Base-by-base conservation (phyloP, 2,797 vertebrate species). In the Toxotes lorentzi region DNA sequence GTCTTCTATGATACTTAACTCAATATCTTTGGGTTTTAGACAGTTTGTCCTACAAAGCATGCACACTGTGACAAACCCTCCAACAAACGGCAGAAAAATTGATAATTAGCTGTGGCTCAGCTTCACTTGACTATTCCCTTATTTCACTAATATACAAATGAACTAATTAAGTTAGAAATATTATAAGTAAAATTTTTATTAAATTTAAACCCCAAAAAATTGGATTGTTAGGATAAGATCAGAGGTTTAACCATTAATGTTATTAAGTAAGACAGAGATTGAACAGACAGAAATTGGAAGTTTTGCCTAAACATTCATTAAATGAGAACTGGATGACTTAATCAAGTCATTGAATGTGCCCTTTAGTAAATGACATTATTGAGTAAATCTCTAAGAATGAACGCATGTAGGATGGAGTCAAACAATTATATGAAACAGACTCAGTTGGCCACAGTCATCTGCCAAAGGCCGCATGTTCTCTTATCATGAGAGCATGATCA, bases 291-390 rank as follows among this genome's bases (percentile, higher is more conserved):
- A 41, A 70, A 41, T 50, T 56, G n/a, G 3, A 60, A 1, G 5
- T 65, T 79, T 35, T 58, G 13, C 43, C 38, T 24, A 50, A 70
- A 50, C 30, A 75, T 66, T 50, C 59, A 54, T 48, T 53, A 73
- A 67, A 73, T 40, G n/a, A 51, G 19, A 72, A 73, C 4, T 35
- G 50, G 48, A 77, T 77, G 51, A 76, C 73, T 78, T 61, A 48
- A 64, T 82, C 74, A 76, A 61, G 53, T 82, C 56, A 77, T 35
- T 85, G 62, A 79, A 78, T 69, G 34, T 81, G 78, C 71, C 79
- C 77, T 84, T 88, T 80, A 70, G 50, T 51, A 83, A 88, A 87
- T 73, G 2, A 79, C 73, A 76, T 79, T 43, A 84, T 23, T 56
- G 17, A 16, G 64, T 56, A 48, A 60, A 82, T 82, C 50, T 74